Conservation (phyloP, 2,113 vertebrate genomes). For the Gallinago undulata region DNA sequence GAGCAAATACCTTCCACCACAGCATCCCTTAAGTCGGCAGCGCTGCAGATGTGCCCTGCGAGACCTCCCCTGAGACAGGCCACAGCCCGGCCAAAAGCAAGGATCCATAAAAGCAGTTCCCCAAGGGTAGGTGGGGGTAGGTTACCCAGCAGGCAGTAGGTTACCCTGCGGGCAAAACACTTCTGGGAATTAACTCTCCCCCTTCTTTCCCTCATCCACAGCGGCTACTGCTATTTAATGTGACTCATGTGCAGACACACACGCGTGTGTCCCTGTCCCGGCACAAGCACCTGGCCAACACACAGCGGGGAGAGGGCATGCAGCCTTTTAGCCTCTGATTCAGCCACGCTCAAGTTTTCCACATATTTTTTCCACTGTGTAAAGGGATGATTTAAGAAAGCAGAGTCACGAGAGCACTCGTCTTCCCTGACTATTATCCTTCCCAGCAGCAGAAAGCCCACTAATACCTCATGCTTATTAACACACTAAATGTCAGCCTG, state of each 20-base stretch:
- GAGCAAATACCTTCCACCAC: neutral
- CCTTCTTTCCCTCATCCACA: neutral
- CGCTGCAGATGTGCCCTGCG: neutral
- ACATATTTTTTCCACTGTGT: neutral
- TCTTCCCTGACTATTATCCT: neutral
- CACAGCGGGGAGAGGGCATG: neutral
- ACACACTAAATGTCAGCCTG: neutral
- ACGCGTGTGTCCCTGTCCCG: neutral
- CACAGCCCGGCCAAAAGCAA: neutral
- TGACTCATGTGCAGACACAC: neutral
- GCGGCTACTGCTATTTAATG: neutral
- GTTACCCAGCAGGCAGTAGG: neutral
- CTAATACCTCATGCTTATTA: neutral
- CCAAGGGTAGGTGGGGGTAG: neutral
- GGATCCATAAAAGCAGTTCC: neutral
- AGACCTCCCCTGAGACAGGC: neutral
- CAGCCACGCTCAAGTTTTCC: neutral
- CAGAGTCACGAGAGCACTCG: neutral
- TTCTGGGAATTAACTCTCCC: neutral
- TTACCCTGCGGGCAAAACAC: neutral
- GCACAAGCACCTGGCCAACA: neutral
- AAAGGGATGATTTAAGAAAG: neutral
- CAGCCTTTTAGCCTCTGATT: neutral
- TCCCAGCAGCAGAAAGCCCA: neutral
- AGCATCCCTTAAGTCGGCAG: neutral